A percentile compares a stretch with the other conserved stretches of the same genome.
These are phyloP conservation scores for Plagiodera versicolora DNA, from an alignment of 2,888 invertebrate genomes.

Conservation along the genomic window DNA sequence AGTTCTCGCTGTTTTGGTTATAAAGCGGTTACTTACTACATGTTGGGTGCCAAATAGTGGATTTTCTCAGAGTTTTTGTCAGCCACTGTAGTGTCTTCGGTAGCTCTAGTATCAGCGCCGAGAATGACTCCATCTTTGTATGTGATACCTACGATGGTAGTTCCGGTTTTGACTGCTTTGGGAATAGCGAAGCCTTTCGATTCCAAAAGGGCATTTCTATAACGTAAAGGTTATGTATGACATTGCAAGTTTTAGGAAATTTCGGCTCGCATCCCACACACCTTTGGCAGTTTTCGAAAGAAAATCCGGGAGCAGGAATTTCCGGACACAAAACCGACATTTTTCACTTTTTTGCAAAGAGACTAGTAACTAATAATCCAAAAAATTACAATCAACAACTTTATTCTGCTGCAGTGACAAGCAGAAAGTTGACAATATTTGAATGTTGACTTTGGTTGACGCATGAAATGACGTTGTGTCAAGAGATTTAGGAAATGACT, in stretches of 20 bases:
- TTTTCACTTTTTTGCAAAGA: background rate
- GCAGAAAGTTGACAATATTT: too few species aligned
- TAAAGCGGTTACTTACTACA: constrained; percentile 81
- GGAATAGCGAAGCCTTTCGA: constrained; percentile 81
- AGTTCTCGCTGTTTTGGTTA: too few species aligned
- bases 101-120: constrained; percentile 98
- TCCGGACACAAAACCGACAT: constrained; percentile 75
- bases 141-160: constrained; percentile 92
- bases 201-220: constrained; percentile 82
- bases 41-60: constrained; percentile 83
- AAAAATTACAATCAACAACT: too few species aligned
- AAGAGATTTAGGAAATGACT: too few species aligned
- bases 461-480: too few species aligned
- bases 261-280: constrained; percentile 50
- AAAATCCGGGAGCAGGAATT: constrained; percentile 74
- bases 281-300: constrained; percentile 84
- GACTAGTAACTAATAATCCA: too few species aligned
- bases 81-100: constrained; percentile 91
- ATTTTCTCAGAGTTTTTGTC: constrained; percentile 97
- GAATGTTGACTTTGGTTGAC: too few species aligned
- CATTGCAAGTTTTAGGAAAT: constrained; percentile 19
- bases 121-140: constrained; percentile 95
- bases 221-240: constrained; percentile 44
- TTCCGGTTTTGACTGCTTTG: constrained; percentile 92
- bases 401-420: too few species aligned